Evolutionary conservation across 2,797 vertebrate genomes (phyloP).

Genomic region (Distichodus sexfasciatus): DNA sequence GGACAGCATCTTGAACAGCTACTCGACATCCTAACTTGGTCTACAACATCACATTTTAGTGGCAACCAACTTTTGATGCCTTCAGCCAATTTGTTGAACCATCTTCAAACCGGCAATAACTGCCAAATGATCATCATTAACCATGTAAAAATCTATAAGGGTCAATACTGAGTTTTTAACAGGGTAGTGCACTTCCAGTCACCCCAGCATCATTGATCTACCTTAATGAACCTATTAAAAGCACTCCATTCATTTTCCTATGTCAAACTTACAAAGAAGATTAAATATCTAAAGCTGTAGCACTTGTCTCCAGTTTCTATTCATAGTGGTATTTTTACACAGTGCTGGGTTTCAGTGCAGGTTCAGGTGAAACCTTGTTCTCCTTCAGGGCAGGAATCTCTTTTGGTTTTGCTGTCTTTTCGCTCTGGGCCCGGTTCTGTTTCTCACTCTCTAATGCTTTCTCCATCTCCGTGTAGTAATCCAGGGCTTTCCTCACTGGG

Average conservation of each 20-base stretch:
- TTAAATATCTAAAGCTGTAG: not conserved
- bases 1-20: too few relatives aligned
- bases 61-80: too few relatives aligned
- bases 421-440: slow-evolving; percentile 61
- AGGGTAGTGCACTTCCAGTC: too few relatives aligned
- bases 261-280: not conserved
- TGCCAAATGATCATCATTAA: too few relatives aligned
- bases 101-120: too few relatives aligned
- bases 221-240: too few relatives aligned
- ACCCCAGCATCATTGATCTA: too few relatives aligned
- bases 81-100: too few relatives aligned
- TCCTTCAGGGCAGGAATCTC: slow-evolving; percentile 37
- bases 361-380: slow-evolving; percentile 24
- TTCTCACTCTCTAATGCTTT: slow-evolving; percentile 74
- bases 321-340: not conserved
- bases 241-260: not conserved
- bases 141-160: too few relatives aligned
- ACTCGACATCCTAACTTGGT: too few relatives aligned
- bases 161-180: too few relatives aligned
- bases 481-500: slow-evolving; percentile 75
- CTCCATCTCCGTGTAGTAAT: slow-evolving; percentile 82
- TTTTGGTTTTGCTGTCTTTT: slow-evolving; percentile 57
- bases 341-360: slow-evolving; percentile 18
- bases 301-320: not conserved
- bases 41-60: too few relatives aligned